Conservation (phyloP, 2,113 vertebrate species). For the Spea multiplicata region DNA sequence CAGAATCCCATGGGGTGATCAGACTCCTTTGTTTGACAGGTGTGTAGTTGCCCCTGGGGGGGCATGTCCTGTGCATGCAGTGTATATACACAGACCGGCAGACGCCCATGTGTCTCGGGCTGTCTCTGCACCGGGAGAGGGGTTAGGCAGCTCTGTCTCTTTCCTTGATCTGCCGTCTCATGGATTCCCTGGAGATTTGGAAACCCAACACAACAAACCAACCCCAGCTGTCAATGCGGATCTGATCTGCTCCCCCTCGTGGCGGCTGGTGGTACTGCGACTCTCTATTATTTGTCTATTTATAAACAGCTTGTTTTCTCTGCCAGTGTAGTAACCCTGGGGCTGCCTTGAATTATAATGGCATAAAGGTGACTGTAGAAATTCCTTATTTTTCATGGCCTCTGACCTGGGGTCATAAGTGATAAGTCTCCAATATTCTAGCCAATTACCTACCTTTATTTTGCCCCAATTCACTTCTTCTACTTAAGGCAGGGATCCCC, state of each 20-base stretch:
- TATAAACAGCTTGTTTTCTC: too few species aligned
- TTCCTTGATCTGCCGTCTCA: conserved; percentile 42
- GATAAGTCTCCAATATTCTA: too few species aligned
- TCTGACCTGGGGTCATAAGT: too few species aligned
- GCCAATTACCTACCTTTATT: too few species aligned
- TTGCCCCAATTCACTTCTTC: too few species aligned
- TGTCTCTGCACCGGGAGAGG: neutral
- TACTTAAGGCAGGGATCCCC: too few species aligned
- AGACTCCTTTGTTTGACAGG: neutral
- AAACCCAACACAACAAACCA: conserved; percentile 46
- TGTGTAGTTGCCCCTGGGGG: neutral
- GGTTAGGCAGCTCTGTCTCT: neutral
- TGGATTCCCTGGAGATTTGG: conserved; percentile 64
- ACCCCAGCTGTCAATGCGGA: neutral
- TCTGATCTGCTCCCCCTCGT: neutral
- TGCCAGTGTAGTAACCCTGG: too few species aligned
- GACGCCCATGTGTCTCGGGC: neutral
- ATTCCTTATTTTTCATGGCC: too few species aligned
- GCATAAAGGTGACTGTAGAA: too few species aligned
- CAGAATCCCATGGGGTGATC: neutral
- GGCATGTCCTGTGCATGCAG: neutral
- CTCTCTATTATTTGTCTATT: too few species aligned
- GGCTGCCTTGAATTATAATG: too few species aligned
- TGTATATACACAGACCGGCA: neutral
- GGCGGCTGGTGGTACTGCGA: neutral